Percentiles rank a stretch among this genome's conserved stretches.
phyloP scores from a whole-genome alignment of 2,113 vertebrate genomes.

The Chionodraco myersi region DNA sequence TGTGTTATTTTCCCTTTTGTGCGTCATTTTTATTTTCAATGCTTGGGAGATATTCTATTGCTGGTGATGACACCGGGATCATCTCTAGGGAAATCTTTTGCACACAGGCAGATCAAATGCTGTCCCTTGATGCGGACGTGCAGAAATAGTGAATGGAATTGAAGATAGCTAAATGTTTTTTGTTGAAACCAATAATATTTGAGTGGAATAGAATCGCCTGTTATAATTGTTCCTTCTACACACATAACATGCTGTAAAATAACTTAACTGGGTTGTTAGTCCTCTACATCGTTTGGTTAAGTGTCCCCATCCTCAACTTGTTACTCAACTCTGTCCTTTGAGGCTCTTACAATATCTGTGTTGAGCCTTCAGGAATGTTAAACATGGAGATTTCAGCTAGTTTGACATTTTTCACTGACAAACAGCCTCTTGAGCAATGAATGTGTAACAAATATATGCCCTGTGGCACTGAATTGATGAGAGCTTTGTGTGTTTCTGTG shows the following conservation, averaged over 20 bases:
- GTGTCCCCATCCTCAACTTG: background rate
- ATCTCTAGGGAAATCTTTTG: slow-evolving; percentile 1
- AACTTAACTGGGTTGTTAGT: background rate
- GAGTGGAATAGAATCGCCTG: background rate
- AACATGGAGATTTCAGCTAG: slow-evolving; percentile 22
- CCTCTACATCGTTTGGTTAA: background rate
- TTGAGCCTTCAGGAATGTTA: slow-evolving; percentile 58
- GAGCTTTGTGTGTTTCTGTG: slow-evolving; percentile 13
- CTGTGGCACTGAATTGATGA: slow-evolving; percentile 14
- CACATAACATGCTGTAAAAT: background rate
- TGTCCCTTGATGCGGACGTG: background rate
- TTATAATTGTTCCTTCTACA: background rate
- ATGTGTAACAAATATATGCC: slow-evolving; percentile 45
- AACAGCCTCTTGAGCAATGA: slow-evolving; percentile 38
- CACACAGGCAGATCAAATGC: background rate
- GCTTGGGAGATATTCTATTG: slow-evolving; percentile 9
- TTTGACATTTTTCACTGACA: slow-evolving; percentile 32
- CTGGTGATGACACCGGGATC: background rate
- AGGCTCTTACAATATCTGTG: slow-evolving; percentile 9
- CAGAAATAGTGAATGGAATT: slow-evolving; percentile 9
- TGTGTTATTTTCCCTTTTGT: background rate
- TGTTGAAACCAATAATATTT: background rate
- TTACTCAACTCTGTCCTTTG: background rate
- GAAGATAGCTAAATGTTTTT: slow-evolving; percentile 1
- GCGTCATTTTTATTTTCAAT: slow-evolving; percentile 8